A percentile compares a stretch with the other conserved stretches of the same genome.
These are phyloP conservation scores for Calliphora vomitoria DNA, from an alignment of 2,888 invertebrate genomes.

Conservation along the genomic window DNA sequence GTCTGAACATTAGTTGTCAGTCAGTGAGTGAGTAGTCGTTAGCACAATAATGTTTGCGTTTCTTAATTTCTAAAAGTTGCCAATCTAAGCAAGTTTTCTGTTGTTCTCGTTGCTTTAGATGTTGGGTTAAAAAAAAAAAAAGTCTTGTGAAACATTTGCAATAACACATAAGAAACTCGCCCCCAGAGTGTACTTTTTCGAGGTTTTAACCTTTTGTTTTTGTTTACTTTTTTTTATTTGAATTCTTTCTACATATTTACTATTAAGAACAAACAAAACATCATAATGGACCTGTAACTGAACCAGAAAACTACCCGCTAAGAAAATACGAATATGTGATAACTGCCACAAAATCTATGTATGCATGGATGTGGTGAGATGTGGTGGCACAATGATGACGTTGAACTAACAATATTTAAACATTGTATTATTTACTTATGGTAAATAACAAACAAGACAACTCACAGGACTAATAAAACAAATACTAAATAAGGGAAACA, in stretches of 20 bases:
- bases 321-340: conserved; percentile 12
- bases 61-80: conserved; percentile 69
- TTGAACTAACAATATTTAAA: conserved; percentile 29
- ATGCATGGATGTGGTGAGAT: neutral
- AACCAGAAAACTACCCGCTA: conserved; percentile 46
- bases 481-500: conserved; percentile 21
- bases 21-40: conserved; percentile 23
- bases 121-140: conserved; percentile 43
- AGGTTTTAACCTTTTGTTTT: conserved; percentile 77
- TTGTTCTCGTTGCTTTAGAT: conserved; percentile 28
- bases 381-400: neutral
- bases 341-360: neutral
- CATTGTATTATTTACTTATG: conserved; percentile 13
- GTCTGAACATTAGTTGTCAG: conserved; percentile 2
- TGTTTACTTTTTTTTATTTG: conserved; percentile 27
- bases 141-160: conserved; percentile 75
- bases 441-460: conserved; percentile 21
- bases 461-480: conserved; percentile 61
- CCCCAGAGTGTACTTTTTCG: conserved; percentile 78
- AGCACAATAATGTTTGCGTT: conserved; percentile 31
- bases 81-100: conserved; percentile 63
- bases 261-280: conserved; percentile 2
- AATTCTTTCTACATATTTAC: conserved; percentile 8
- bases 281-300: conserved; percentile 22
- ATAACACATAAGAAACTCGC: conserved; percentile 77